Conservation (phyloP, 2,797 vertebrate species). For the Trachurus trachurus region DNA sequence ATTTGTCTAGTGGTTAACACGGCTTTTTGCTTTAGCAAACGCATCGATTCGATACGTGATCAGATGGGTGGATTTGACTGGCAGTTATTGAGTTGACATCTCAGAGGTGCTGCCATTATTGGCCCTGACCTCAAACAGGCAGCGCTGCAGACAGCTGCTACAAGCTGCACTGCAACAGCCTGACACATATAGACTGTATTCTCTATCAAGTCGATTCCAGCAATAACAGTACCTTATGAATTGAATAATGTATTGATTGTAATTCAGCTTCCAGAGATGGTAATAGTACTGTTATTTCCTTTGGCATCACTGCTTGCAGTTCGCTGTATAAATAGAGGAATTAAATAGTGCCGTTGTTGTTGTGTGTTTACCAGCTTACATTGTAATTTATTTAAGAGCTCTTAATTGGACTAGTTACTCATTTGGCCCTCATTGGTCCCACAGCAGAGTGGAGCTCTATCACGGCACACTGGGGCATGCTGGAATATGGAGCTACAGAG, state of each 20-base stretch:
- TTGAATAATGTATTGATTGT: slow-evolving; percentile 59
- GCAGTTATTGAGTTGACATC: slow-evolving; percentile 61
- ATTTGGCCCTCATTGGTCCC: slow-evolving; percentile 80
- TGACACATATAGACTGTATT: slow-evolving; percentile 33
- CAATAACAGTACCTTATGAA: slow-evolving; percentile 56
- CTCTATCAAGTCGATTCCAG: slow-evolving; percentile 58
- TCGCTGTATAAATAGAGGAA: slow-evolving; percentile 71
- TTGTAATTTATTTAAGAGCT: slow-evolving; percentile 84
- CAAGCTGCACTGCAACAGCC: slow-evolving; percentile 31
- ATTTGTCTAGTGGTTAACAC: slow-evolving; percentile 30
- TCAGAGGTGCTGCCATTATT: slow-evolving; percentile 52
- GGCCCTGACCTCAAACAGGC: slow-evolving; percentile 33
- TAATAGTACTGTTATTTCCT: slow-evolving; percentile 22
- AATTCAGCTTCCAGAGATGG: slow-evolving; percentile 30
- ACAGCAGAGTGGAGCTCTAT: slow-evolving; percentile 72
- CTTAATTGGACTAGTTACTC: slow-evolving; percentile 85
- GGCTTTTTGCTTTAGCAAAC: slow-evolving; percentile 25
- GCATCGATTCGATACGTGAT: slow-evolving; percentile 42
- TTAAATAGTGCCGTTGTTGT: slow-evolving; percentile 71
- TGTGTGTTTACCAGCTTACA: slow-evolving; percentile 78
- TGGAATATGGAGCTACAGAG: slow-evolving; percentile 71
- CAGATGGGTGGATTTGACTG: slow-evolving; percentile 50
- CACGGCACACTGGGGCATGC: slow-evolving; percentile 75
- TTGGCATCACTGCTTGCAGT: slow-evolving; percentile 51
- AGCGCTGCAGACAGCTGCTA: slow-evolving; percentile 16